These are phyloP conservation scores for Lycorma delicatula DNA, from an alignment of 1,140 invertebrate genomes.

Conservation along the genomic window DNA sequence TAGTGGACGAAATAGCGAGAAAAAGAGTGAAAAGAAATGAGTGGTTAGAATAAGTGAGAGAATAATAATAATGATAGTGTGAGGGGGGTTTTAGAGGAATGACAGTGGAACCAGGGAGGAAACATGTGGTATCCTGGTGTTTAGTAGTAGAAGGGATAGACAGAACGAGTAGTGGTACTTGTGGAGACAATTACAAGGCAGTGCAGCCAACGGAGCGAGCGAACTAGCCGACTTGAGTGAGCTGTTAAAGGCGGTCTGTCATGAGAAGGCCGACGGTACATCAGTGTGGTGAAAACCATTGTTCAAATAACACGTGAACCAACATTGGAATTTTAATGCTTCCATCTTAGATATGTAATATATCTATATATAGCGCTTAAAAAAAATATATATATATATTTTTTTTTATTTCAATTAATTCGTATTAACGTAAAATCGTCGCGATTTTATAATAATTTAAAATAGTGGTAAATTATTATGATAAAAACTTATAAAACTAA, in stretches of 20 bases:
- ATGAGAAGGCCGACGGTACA: background rate
- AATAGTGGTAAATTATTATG: background rate
- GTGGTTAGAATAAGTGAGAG: too few relatives aligned
- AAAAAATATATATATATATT: background rate
- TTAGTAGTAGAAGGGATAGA: too few relatives aligned
- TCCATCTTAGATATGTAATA: too few relatives aligned
- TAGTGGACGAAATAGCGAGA: too few relatives aligned
- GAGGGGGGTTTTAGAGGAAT: too few relatives aligned
- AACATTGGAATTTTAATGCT: too few relatives aligned
- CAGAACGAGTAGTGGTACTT: too few relatives aligned
- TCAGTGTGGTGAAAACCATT: slow-evolving; percentile 1
- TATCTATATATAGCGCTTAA: too few relatives aligned
- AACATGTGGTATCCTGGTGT: too few relatives aligned
- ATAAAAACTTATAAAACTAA: background rate
- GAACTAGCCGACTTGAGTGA: background rate
- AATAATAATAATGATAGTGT: too few relatives aligned
- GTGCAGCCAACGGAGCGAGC: background rate
- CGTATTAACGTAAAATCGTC: background rate
- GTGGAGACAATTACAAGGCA: slow-evolving; percentile 4
- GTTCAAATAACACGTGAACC: slow-evolving; percentile 2
- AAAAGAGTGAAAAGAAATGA: too few relatives aligned
- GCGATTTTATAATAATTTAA: background rate
- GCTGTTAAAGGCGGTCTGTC: background rate
- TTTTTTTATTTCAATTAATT: background rate
- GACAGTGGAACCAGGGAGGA: too few relatives aligned